Conservation (phyloP, 2,113 vertebrate species). For the Proteles cristata region DNA sequence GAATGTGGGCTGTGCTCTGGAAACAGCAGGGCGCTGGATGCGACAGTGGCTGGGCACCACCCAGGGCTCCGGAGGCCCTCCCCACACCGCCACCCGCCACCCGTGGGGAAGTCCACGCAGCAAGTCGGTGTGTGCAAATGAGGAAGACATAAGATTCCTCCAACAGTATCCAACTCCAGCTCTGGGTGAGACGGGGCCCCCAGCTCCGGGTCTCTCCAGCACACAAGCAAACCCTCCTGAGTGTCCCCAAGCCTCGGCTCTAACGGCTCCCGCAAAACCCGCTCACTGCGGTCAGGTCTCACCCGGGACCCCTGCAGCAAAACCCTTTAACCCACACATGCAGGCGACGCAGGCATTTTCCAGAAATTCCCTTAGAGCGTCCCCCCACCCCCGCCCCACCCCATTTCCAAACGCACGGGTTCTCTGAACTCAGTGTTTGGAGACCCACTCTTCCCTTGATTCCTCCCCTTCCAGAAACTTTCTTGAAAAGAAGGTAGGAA, state of each 20-base stretch:
- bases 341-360: neutral
- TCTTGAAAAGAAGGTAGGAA: neutral
- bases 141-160: neutral
- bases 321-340: neutral
- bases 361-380: neutral
- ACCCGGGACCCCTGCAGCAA: too few relatives aligned
- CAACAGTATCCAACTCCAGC: too few relatives aligned
- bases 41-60: neutral
- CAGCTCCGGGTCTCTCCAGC: neutral
- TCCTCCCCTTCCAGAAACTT: neutral
- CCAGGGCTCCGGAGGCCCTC: neutral
- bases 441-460: neutral
- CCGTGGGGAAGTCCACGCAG: neutral
- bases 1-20: neutral
- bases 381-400: accelerated
- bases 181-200: neutral
- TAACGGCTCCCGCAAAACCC: accelerated
- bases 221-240: neutral
- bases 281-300: accelerated
- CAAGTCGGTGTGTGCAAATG: too few relatives aligned
- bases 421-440: neutral
- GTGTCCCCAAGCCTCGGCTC: neutral
- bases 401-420: neutral
- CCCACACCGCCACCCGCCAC: neutral
- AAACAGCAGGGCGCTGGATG: neutral